Percentiles rank a stretch among this genome's conserved stretches.
Conservation (phyloP, 1,140 invertebrate species). For the Limonius californicus region DNA sequence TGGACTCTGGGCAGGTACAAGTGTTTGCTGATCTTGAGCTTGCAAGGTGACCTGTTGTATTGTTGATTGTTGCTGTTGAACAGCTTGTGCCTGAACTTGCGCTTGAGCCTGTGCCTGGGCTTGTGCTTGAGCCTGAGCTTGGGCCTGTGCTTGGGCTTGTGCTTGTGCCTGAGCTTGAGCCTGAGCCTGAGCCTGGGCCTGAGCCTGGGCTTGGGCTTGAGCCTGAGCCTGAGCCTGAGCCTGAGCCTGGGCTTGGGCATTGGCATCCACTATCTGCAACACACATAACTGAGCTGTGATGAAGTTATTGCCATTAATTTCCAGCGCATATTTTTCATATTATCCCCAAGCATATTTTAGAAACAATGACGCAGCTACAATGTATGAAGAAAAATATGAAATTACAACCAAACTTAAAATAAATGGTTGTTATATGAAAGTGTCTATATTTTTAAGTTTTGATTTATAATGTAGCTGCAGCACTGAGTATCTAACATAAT, state of each 20-base stretch:
- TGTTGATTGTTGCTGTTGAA: slow-evolving; percentile 44
- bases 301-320: slow-evolving; percentile 4
- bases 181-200: slow-evolving; percentile 15
- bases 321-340: too few relatives aligned
- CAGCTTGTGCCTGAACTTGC: slow-evolving; percentile 35
- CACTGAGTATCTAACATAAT: too few relatives aligned
- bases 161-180: slow-evolving; percentile 41
- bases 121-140: slow-evolving; percentile 43
- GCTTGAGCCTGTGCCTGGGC: slow-evolving; percentile 47
- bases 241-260: slow-evolving; percentile 29
- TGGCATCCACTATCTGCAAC: slow-evolving; percentile 35
- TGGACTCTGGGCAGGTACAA: slow-evolving; percentile 53
- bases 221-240: slow-evolving; percentile 24
- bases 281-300: slow-evolving; percentile 22
- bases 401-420: too few relatives aligned
- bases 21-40: slow-evolving; percentile 46
- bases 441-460: neutral
- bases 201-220: slow-evolving; percentile 44
- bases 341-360: too few relatives aligned
- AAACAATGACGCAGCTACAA: too few relatives aligned
- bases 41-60: slow-evolving; percentile 40
- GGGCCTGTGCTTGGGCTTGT: slow-evolving; percentile 40
- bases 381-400: too few relatives aligned
- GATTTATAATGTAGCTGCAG: too few relatives aligned
- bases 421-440: neutral